Evolutionary conservation across 2,113 vertebrate species (phyloP), one percentile per base, ranked within the genome.

Genomic region (Acanthisitta chloris): DNA sequence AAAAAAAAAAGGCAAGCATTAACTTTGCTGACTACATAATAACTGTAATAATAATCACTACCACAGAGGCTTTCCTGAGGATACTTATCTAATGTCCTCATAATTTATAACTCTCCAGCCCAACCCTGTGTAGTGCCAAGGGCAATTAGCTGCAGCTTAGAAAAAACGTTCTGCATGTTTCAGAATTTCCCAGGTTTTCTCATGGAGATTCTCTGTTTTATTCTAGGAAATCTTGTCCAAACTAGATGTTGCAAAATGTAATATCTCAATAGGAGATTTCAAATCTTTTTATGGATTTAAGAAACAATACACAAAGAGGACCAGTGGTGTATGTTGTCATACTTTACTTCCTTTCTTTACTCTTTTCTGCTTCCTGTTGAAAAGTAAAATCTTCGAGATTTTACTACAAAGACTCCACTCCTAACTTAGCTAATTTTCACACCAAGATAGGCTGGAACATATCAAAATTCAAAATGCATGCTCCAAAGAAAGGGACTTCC

Each of bases 21-120:
- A 96, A 96, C 95, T 96, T 93, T 97, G 94, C 76, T 96, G 95
- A 97, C 96, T 93, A 97, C 95, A 96, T 54, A 97, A 93, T 96
- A 95, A 65, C 64, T 92, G 80, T 90, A 96, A 94, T 86, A 96
- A 96, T 94, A 93, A 96, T 92, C 80, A 80, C 67, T 93, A 87
- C 84, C 87, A 93, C 71, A 90, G 70, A 90, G 92, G 76, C 77
- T 96, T 95, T 95, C 90, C 82, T 7, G 46, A 92, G 79, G 64
- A 96, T 88, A 91, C 89, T 97, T 96, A 96, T 31, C 82, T 86
- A 89, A 91, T 69, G 88, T 66, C 86, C 88, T 93, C 79, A 83
- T 94, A 58, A 90, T 96, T 94, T 81, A 83, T 18, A 86, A 90
- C 71, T 93, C 87, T 94, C 85, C 81, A 80, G 48, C 86, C 85